These are phyloP conservation scores for Gouania willdenowi DNA, from an alignment of 2,797 vertebrate genomes.

Conservation along the genomic window DNA sequence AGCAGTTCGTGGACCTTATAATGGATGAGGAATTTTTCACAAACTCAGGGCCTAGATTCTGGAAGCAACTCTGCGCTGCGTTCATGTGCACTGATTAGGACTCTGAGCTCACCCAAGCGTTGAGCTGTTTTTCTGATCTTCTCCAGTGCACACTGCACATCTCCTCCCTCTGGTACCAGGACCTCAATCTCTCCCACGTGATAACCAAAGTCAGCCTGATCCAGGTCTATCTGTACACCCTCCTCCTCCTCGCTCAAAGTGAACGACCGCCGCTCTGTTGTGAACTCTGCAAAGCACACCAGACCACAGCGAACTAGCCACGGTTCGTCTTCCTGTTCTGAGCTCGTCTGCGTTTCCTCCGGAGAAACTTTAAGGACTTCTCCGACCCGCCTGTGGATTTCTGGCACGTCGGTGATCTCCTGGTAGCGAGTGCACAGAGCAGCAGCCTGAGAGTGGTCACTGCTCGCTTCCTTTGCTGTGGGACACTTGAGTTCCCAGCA, in stretches of 20 bases:
- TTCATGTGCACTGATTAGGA: too few species aligned
- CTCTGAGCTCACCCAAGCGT: constrained; percentile 65
- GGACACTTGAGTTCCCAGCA: constrained; percentile 79
- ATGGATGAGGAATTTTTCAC: too few species aligned
- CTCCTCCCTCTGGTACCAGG: constrained; percentile 65
- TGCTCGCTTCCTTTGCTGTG: background rate
- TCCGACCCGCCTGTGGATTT: constrained; percentile 65
- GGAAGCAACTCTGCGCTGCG: too few species aligned
- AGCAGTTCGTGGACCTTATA: too few species aligned
- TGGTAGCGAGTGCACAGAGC: constrained; percentile 67
- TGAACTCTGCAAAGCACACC: constrained; percentile 72
- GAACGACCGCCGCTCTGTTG: constrained; percentile 69
- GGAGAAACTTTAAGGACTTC: constrained; percentile 39
- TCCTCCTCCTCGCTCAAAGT: constrained; percentile 57
- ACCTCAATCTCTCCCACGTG: constrained; percentile 80
- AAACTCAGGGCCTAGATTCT: too few species aligned
- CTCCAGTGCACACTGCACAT: constrained; percentile 62
- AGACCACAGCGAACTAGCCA: constrained; percentile 65
- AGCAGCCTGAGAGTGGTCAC: constrained; percentile 19
- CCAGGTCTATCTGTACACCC: constrained; percentile 71
- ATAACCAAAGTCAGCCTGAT: constrained; percentile 78
- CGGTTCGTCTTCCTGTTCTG: constrained; percentile 27
- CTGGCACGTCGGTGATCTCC: constrained; percentile 69
- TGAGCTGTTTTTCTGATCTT: constrained; percentile 63
- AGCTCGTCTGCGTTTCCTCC: background rate